Base-by-base conservation (phyloP, 2,113 vertebrate species). In the Tiliqua scincoides region DNA sequence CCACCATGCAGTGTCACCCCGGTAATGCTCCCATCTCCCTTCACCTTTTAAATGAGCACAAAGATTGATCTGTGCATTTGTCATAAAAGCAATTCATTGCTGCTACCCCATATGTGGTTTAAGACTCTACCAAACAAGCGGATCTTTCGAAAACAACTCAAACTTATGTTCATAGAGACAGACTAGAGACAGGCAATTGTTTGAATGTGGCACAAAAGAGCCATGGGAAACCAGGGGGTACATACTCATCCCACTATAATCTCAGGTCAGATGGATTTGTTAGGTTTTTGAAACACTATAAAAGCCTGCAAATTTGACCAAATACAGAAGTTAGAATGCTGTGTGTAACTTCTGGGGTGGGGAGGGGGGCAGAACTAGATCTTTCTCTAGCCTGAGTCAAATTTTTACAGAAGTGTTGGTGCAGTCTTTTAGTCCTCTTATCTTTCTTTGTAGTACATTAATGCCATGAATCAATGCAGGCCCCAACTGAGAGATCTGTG, bases 111-210 rank as follows among this genome's bases (percentile, higher is more conserved):
- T 76, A 82, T 40, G 76, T 72, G 67, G 32, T 11, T 83, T 43
- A 40, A 23, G 48, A 54, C 63, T 85, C 10, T 77, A 10, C 14
- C 79, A 87, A 88, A 89, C n/a, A 89, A 85, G 78, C 1, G 77
- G 10, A 1, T 54, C 62, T 85, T 87, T 87, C 81, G 54, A 88
- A 92, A 93, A 80, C 12, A 0, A 68, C 85, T 35, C 59, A 83
- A 0, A 21, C 85, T 84, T 83, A 27, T 15, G 23, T 65, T 6
- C 40, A 9, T 65, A 65, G 54, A 57, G 23, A 52, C 61, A 75
- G 21, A 7, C 17, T 20, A 32, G 54, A 57, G n/a, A 30, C 11
- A 65, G n/a, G 75, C 21, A 5, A 35, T 17, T 35, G 11, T 27
- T 27, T 37, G 20, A 48, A 9, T 6, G n/a, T 35, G 30, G n/a